Base-by-base conservation (phyloP, 2,113 vertebrate species). In the Casuarius casuarius region DNA sequence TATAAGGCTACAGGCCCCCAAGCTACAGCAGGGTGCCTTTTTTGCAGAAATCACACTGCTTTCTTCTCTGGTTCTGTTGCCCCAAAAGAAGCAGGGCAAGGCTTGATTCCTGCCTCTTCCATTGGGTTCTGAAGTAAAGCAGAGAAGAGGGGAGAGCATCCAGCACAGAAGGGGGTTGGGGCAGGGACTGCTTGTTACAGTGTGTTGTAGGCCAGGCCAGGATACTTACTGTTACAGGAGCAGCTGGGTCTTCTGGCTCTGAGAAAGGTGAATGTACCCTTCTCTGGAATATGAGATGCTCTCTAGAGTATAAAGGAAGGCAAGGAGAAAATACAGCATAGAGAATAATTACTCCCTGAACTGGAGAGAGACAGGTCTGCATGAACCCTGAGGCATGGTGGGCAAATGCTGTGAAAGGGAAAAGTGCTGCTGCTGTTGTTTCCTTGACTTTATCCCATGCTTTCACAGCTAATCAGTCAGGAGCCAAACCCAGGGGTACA, bases 391-490 rank as follows among this genome's bases (percentile, higher is more conserved):
- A 67, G 44, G 44, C 5, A 4, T 16, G 5, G 9, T 33, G 48
- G 51, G 58, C 16, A 85, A 93, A 87, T 51, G 46, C 49, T 75
- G 49, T 15, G 3, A 80, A 68, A 28, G 40, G 8, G 19, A 74
- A 38, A 89, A 84, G n/a, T 33, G 67, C 49, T 79, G 78, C 48
- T 9, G 20, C 17, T 78, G 35, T 6, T 78, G 25, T 77, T 92
- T 87, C 42, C n/a, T 31, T 94, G 63, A 78, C 42, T 48, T 68
- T 54, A 17, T 76, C 70, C 21, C 7, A 4, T 93, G 63, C 28
- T 79, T 65, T 67, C 83, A 7, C 97, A 99, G 99, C 98, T 99
- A 70, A 99, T 99, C 98, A 99, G 98, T 95, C 99, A 99, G 97
- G 99, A 99, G 89, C 92, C 96, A 63, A 99, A 99, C 96, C 98